These are phyloP conservation scores for Etheostoma nigrum DNA, from an alignment of 2,797 vertebrate species.

Conservation along the genomic window DNA sequence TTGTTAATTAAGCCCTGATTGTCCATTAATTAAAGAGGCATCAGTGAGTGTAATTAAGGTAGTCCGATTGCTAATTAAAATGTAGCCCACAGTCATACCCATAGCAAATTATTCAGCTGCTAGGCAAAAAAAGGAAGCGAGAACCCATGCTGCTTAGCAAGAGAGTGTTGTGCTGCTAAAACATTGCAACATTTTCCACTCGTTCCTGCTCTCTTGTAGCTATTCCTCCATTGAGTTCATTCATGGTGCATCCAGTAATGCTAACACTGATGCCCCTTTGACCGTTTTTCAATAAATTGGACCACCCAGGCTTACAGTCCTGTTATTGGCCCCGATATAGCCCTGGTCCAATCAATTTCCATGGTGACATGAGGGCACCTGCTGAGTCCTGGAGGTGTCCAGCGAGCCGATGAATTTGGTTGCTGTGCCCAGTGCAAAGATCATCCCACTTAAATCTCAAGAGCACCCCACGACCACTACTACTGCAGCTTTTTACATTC, in stretches of 20 bases:
- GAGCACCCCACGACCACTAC: conserved; percentile 22
- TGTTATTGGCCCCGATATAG: conserved; percentile 70
- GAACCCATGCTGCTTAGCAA: conserved; percentile 38
- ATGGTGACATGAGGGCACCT: conserved; percentile 73
- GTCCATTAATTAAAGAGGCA: conserved; percentile 85
- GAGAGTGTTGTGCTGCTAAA: conserved; percentile 25
- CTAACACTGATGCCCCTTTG: conserved; percentile 47
- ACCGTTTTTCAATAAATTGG: conserved; percentile 70
- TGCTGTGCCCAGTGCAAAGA: conserved; percentile 57
- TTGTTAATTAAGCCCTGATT: conserved; percentile 83
- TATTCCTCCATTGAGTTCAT: conserved; percentile 44
- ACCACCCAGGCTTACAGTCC: conserved; percentile 69
- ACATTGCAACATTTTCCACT: conserved; percentile 28
- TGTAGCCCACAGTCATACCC: conserved; percentile 83
- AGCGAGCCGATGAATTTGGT: conserved; percentile 72
- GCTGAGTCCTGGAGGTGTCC: conserved; percentile 73
- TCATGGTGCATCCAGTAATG: conserved; percentile 47
- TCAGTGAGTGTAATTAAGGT: conserved; percentile 85
- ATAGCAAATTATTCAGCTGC: conserved; percentile 82
- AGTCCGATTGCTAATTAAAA: conserved; percentile 87
- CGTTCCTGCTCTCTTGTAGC: conserved; percentile 26
- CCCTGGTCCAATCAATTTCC: conserved; percentile 65
- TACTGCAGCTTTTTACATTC: conserved; percentile 39
- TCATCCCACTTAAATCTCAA: conserved; percentile 63
- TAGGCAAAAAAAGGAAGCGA: conserved; percentile 62